phyloP scores from a whole-genome alignment of 2,113 vertebrate genomes.

The Rhinopithecus roxellana region DNA sequence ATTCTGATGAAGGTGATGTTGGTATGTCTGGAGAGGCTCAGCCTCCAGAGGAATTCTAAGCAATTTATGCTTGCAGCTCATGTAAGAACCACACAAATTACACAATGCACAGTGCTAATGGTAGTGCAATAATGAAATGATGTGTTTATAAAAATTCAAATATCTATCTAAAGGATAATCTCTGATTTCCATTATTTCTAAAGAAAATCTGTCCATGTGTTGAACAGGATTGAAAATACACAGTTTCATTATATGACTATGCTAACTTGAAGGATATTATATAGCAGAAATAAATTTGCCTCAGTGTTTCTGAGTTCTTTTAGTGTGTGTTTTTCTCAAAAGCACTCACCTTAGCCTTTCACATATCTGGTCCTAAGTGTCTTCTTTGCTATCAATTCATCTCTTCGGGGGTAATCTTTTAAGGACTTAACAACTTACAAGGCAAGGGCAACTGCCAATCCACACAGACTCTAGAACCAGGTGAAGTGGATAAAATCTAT shows the following conservation, averaged over 20 bases:
- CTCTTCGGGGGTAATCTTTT: background rate
- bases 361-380: background rate
- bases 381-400: background rate
- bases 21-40: background rate
- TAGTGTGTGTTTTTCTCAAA: background rate
- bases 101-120: background rate
- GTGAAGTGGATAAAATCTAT: background rate
- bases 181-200: background rate
- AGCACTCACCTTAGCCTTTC: background rate
- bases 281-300: background rate
- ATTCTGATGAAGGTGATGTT: background rate
- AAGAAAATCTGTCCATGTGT: background rate
- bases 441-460: too few relatives aligned
- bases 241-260: background rate
- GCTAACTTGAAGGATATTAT: background rate
- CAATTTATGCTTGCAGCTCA: background rate
- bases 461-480: background rate
- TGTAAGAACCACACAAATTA: background rate
- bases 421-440: background rate
- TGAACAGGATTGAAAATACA: background rate
- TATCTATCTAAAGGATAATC: background rate
- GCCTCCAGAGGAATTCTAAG: background rate
- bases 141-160: background rate
- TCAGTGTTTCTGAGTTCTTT: background rate
- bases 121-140: background rate